Percentiles rank a stretch among this genome's conserved stretches.
These are phyloP conservation scores for Drosophila percnosoma DNA, from an alignment of 2,888 invertebrate genomes.

Conservation along the genomic window DNA sequence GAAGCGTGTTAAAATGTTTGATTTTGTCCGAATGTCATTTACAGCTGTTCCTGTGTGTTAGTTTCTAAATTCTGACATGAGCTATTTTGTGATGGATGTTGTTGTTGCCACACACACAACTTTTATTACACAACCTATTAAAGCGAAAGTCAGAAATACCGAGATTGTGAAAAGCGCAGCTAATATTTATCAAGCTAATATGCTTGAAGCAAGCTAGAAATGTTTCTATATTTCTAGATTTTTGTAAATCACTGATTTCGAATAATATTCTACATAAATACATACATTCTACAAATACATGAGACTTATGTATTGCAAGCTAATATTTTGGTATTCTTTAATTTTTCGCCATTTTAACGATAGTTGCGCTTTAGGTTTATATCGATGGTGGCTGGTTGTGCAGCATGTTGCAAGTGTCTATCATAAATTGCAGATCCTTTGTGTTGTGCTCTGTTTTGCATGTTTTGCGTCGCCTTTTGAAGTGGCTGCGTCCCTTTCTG, in stretches of 20 bases:
- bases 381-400: slow-evolving; percentile 4
- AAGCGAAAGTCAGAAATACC: not conserved
- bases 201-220: no score
- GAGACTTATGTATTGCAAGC: no score
- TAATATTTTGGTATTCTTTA: not conserved
- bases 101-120: slow-evolving; percentile 12
- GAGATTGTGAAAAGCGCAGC: slow-evolving; percentile 2
- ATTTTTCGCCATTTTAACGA: not conserved
- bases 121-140: slow-evolving; percentile 15
- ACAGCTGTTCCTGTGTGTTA: slow-evolving; percentile 68
- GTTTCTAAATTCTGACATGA: slow-evolving; percentile 41
- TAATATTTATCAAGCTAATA: not conserved
- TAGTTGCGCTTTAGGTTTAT: not conserved
- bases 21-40: slow-evolving; percentile 78
- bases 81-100: slow-evolving; percentile 54
- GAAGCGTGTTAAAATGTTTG: slow-evolving; percentile 80
- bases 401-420: slow-evolving; percentile 28
- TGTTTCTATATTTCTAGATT: not conserved
- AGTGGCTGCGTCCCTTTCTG: slow-evolving; percentile 40
- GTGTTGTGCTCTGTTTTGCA: slow-evolving; percentile 63
- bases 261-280: not conserved
- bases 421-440: slow-evolving; percentile 75
- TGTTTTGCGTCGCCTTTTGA: slow-evolving; percentile 57
- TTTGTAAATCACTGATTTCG: not conserved
- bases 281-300: not conserved